phyloP scores from a whole-genome alignment of 2,113 vertebrate species.

The Coptodon rendalli region DNA sequence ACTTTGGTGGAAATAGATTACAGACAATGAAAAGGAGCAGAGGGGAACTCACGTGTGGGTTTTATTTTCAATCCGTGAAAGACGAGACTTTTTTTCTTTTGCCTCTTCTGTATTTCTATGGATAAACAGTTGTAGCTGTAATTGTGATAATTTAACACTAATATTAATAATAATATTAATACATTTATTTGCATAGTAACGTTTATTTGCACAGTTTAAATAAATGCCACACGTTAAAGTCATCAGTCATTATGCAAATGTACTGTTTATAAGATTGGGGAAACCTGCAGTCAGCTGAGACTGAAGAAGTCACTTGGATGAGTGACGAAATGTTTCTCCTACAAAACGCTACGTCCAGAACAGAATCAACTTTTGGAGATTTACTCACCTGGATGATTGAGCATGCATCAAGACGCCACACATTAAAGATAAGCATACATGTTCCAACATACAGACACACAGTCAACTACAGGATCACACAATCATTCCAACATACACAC shows the following conservation, averaged over 20 bases:
- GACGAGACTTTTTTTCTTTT: background rate
- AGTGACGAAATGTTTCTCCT: background rate
- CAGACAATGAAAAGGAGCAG: slow-evolving; percentile 7
- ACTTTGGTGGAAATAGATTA: slow-evolving; percentile 65
- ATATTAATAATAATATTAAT: background rate
- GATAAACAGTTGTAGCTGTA: background rate
- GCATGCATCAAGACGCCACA: background rate
- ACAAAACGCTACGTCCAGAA: background rate
- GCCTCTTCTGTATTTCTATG: background rate
- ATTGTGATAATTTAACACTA: background rate
- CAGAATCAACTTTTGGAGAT: background rate
- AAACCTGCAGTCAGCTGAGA: background rate
- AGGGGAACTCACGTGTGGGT: background rate
- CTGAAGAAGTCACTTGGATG: background rate
- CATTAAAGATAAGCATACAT: background rate
- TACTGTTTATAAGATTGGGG: background rate
- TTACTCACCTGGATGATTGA: background rate
- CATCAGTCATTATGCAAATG: background rate
- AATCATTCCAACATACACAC: background rate
- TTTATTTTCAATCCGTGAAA: background rate
- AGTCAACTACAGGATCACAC: background rate
- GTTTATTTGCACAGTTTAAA: background rate
- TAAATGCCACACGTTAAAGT: background rate
- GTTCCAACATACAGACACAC: background rate
- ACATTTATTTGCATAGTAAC: background rate